These are phyloP conservation scores for Rostratula benghalensis DNA, from an alignment of 2,113 vertebrate genomes.

Conservation along the genomic window DNA sequence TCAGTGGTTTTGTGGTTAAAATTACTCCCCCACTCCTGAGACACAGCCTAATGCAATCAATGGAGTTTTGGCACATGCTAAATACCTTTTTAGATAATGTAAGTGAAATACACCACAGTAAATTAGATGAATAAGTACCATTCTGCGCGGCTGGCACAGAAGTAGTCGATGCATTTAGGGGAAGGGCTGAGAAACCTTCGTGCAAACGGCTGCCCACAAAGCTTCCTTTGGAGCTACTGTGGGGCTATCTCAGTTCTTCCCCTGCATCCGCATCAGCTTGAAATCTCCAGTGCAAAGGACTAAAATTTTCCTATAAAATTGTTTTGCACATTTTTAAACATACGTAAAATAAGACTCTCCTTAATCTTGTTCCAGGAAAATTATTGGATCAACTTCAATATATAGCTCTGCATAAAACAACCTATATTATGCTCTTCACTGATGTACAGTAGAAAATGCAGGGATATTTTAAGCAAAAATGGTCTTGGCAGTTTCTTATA, in stretches of 20 bases:
- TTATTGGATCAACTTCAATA: neutral
- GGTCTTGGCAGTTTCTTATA: neutral
- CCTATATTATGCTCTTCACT: neutral
- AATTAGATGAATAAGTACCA: conserved; percentile 38
- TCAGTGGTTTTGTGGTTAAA: neutral
- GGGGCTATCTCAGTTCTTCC: neutral
- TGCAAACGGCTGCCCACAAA: neutral
- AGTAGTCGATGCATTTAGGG: neutral
- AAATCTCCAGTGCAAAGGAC: neutral
- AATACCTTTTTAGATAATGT: conserved; percentile 4
- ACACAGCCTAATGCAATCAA: neutral
- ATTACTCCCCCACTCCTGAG: neutral
- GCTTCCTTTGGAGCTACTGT: neutral
- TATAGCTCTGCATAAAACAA: neutral
- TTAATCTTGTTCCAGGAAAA: neutral
- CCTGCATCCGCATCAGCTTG: neutral
- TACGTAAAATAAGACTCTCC: neutral
- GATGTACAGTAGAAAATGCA: neutral
- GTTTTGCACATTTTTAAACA: neutral
- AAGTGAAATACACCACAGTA: neutral
- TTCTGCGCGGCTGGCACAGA: conserved; percentile 7
- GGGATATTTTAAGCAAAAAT: conserved; percentile 7
- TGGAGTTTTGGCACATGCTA: neutral
- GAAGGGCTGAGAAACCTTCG: neutral
- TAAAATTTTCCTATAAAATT: neutral